phyloP scores from a whole-genome alignment of 1,140 invertebrate genomes.

The Drosophila orosa region DNA sequence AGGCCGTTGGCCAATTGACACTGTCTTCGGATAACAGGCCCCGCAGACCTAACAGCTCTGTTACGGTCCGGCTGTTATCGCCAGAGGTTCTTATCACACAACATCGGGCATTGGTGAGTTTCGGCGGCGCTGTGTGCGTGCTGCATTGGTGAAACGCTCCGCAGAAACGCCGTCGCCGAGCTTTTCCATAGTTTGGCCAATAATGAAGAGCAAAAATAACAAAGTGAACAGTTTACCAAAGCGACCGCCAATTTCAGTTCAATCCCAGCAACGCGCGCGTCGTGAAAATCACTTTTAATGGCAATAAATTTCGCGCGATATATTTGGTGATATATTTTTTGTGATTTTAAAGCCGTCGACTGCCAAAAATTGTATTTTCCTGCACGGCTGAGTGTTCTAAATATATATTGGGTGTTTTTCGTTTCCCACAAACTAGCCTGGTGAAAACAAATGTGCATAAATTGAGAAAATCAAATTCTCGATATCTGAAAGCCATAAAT shows the following conservation, averaged over 20 bases:
- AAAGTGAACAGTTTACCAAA: constrained; percentile 49
- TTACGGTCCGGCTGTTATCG: constrained; percentile 43
- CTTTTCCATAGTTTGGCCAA: constrained; percentile 66
- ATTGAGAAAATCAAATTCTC: background rate
- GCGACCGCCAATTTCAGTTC: constrained; percentile 56
- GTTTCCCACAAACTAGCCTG: constrained; percentile 8
- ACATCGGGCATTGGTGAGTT: constrained; percentile 59
- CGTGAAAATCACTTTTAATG: constrained; percentile 14
- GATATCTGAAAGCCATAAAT: background rate
- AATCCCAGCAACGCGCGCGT: constrained; percentile 30
- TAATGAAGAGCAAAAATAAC: constrained; percentile 54
- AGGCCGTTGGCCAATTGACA: constrained; percentile 13
- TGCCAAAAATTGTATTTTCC: constrained; percentile 12
- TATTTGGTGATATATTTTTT: constrained; percentile 18
- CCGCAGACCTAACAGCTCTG: constrained; percentile 26
- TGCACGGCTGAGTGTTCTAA: background rate
- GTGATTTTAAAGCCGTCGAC: background rate
- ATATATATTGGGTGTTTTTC: constrained; percentile 4
- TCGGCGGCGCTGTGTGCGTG: constrained; percentile 3
- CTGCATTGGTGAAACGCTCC: constrained; percentile 61
- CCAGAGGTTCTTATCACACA: constrained; percentile 60
- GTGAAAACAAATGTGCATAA: constrained; percentile 16
- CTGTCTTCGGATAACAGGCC: constrained; percentile 24
- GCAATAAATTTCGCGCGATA: constrained; percentile 8
- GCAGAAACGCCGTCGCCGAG: constrained; percentile 36